phyloP scores from a whole-genome alignment of 2,113 vertebrate species.

The Eulacestoma nigropectus region DNA sequence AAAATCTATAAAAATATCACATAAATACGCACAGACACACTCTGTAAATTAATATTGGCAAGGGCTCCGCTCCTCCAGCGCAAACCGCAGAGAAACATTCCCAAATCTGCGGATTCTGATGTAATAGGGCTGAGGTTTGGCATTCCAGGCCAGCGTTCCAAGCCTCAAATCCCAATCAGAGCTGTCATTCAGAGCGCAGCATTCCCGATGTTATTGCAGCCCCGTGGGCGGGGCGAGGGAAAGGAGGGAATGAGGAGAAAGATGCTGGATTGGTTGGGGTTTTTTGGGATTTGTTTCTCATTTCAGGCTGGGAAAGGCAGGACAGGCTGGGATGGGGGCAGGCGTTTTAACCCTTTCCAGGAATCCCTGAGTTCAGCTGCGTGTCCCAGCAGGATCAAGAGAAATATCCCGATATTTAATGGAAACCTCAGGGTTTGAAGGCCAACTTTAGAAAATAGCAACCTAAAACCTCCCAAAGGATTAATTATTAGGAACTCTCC shows the following conservation, averaged over 20 bases:
- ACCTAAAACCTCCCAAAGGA: neutral
- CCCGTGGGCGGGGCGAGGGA: neutral
- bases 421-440: neutral
- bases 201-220: neutral
- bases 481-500: neutral
- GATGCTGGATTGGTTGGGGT: neutral
- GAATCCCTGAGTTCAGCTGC: neutral
- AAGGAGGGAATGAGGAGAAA: neutral
- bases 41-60: slow-evolving; percentile 3
- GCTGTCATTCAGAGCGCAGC: slow-evolving; percentile 35
- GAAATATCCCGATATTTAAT: neutral
- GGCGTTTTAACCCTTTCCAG: neutral
- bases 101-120: slow-evolving; percentile 55
- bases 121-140: slow-evolving; percentile 53
- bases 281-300: neutral
- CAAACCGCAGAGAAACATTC: slow-evolving; percentile 43
- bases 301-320: neutral
- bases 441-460: neutral
- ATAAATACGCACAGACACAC: neutral
- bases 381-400: neutral
- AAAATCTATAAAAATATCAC: neutral
- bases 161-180: slow-evolving; percentile 36
- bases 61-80: neutral
- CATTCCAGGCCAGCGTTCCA: slow-evolving; percentile 4
- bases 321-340: neutral